Evolutionary conservation across 2,113 vertebrate genomes (phyloP).

Genomic region (Ceyx margarethae): DNA sequence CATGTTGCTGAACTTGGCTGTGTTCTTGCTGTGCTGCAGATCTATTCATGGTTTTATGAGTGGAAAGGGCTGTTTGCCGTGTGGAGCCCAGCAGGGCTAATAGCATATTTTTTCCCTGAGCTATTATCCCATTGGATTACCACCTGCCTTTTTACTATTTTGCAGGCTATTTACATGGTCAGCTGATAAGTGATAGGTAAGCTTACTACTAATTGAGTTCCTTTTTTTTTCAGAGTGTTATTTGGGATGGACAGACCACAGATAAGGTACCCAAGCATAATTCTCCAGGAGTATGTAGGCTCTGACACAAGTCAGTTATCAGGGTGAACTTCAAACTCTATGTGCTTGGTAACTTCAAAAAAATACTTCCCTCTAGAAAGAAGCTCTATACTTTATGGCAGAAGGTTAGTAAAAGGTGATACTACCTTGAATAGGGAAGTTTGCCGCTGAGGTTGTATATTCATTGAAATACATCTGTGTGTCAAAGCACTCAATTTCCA

Average conservation of each 20-base stretch:
- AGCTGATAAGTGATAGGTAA: slow-evolving; percentile 65
- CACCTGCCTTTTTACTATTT: slow-evolving; percentile 62
- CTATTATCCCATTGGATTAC: slow-evolving; percentile 68
- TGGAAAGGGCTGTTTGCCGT: slow-evolving; percentile 52
- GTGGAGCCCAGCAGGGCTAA: slow-evolving; percentile 65
- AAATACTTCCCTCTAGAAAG: neutral
- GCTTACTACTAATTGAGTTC: slow-evolving; percentile 60
- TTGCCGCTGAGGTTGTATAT: neutral
- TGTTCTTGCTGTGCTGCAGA: slow-evolving; percentile 42
- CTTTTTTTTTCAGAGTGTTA: neutral
- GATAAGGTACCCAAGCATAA: neutral
- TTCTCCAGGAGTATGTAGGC: neutral
- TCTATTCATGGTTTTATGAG: slow-evolving; percentile 52
- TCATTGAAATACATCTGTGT: neutral
- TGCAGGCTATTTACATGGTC: slow-evolving; percentile 65
- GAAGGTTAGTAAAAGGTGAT: neutral
- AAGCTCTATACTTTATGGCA: neutral
- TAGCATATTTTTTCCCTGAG: slow-evolving; percentile 57
- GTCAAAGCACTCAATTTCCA: neutral
- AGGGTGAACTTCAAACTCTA: neutral
- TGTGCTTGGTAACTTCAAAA: neutral
- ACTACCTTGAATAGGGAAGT: neutral
- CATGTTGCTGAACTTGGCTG: neutral
- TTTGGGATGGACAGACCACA: slow-evolving; percentile 31
- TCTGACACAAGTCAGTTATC: neutral